Evolutionary conservation across 30 jellyfish, hydroid and myxozoan genomes (phyloP).

Genomic region (Pseudorhiza aurosa): DNA sequence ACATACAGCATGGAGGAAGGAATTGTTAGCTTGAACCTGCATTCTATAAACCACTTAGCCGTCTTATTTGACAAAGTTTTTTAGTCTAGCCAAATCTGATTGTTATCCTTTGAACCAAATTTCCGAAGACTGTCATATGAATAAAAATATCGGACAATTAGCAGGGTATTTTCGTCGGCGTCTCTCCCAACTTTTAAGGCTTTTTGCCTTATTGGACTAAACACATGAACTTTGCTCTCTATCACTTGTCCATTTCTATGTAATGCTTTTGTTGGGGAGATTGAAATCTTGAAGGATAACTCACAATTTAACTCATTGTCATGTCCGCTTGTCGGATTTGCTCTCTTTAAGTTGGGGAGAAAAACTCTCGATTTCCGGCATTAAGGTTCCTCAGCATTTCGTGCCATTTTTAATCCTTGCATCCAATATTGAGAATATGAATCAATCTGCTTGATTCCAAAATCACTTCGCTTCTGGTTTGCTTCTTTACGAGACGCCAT

Average conservation of each 20-base stretch:
- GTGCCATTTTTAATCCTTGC: too few relatives aligned
- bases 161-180: neutral
- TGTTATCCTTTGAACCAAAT: constrained; percentile 1
- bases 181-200: neutral
- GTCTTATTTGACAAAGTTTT: neutral
- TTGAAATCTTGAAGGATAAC: neutral
- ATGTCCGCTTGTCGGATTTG: constrained; percentile 3
- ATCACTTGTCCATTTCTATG: neutral
- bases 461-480: too few relatives aligned
- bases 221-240: neutral
- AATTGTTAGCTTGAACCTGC: too few relatives aligned
- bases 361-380: too few relatives aligned
- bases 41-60: neutral
- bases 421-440: too few relatives aligned
- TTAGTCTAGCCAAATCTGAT: constrained; percentile 10
- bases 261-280: neutral
- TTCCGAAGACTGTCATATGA: constrained; percentile 22
- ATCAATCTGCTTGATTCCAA: too few relatives aligned
- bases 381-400: too few relatives aligned
- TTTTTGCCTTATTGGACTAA: neutral
- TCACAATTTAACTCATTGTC: neutral
- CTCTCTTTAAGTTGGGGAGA: neutral
- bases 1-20: too few relatives aligned
- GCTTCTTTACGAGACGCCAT: too few relatives aligned
- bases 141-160: constrained; percentile 8